phyloP scores from a whole-genome alignment of 2,113 vertebrate genomes.

The Fregetta grallaria region DNA sequence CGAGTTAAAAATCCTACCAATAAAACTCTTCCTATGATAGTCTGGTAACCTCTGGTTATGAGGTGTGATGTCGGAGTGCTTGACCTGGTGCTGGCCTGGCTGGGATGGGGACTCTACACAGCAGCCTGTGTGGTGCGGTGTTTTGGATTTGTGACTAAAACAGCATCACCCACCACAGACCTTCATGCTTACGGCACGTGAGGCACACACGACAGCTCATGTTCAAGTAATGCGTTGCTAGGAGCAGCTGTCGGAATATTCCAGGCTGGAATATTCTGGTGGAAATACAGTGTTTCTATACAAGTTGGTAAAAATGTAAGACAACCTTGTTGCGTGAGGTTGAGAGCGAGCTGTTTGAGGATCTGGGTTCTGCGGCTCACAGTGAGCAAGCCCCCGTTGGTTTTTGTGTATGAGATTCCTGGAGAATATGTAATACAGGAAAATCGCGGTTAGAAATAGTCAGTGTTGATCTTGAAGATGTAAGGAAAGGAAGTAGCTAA shows the following conservation, averaged over 20 bases:
- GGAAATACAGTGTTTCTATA: not conserved
- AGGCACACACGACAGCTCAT: fast-evolving
- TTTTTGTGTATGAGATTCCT: not conserved
- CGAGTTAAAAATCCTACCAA: not conserved
- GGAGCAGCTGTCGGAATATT: not conserved
- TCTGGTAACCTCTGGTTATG: not conserved
- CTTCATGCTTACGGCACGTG: fast-evolving
- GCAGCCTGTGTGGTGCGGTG: not conserved
- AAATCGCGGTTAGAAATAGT: not conserved
- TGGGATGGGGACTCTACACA: not conserved
- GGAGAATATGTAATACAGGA: not conserved
- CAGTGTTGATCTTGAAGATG: not conserved
- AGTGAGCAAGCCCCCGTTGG: not conserved
- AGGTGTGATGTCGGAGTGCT: not conserved
- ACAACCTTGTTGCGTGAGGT: not conserved
- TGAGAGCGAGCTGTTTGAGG: not conserved
- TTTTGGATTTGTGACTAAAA: not conserved
- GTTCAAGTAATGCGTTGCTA: not conserved
- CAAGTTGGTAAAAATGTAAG: not conserved
- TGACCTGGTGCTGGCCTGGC: not conserved
- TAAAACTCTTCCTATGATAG: not conserved
- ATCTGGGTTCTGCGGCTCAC: not conserved
- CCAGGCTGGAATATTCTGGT: not conserved
- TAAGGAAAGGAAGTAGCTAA: not conserved
- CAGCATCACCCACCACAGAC: not conserved